A percentile compares a stretch with the other conserved stretches of the same genome.
phyloP scores from a whole-genome alignment of 2,797 vertebrate species.

The Enteromius unitaeniatus region DNA sequence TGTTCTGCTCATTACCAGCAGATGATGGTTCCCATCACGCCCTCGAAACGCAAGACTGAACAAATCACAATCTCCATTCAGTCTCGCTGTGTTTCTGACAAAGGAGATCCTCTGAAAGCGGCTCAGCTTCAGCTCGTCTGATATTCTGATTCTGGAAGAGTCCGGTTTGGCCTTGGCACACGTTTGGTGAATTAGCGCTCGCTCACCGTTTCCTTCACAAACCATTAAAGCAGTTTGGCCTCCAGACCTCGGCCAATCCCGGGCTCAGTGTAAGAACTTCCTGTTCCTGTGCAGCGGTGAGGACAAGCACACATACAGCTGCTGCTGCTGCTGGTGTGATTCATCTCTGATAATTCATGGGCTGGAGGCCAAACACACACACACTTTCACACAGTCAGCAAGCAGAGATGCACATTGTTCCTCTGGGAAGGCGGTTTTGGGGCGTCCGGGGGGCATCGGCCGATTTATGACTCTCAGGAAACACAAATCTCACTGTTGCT shows the following conservation, averaged over 20 bases:
- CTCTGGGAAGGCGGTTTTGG: constrained; percentile 16
- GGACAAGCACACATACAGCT: constrained; percentile 65
- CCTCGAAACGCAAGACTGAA: constrained; percentile 24
- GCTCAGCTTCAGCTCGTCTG: neutral
- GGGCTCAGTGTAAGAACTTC: constrained; percentile 54
- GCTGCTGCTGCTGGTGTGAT: constrained; percentile 65
- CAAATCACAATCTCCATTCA: neutral
- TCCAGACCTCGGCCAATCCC: constrained; percentile 34
- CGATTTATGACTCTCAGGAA: constrained; percentile 33
- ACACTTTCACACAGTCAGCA: constrained; percentile 4
- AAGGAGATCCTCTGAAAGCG: constrained; percentile 1
- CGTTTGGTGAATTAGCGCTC: neutral
- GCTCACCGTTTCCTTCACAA: constrained; percentile 44
- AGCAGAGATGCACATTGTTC: constrained; percentile 26
- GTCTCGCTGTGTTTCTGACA: neutral
- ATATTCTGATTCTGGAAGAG: constrained; percentile 6
- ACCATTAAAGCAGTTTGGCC: constrained; percentile 30
- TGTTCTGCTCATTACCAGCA: constrained; percentile 2
- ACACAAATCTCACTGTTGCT: constrained; percentile 38
- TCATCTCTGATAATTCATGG: constrained; percentile 60
- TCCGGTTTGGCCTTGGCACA: neutral
- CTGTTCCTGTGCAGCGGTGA: constrained; percentile 43
- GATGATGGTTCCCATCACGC: constrained; percentile 24
- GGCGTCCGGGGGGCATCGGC: neutral
- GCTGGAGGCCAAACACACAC: constrained; percentile 48